Base-by-base conservation (phyloP, 2,888 invertebrate species). In the Eupithecia insigniata region DNA sequence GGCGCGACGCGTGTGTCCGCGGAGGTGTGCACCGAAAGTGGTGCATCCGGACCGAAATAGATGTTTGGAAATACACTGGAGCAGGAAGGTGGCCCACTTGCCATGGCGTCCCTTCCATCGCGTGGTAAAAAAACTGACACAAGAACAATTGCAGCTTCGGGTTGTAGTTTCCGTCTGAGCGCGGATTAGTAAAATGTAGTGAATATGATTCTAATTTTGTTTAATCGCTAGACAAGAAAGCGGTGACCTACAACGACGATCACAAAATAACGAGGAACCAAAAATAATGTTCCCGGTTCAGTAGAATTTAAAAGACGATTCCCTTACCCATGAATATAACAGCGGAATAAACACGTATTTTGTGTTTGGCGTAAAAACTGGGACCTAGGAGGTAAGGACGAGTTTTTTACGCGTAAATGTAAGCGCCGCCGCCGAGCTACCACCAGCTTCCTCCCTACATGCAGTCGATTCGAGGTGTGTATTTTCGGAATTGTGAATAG, bases 21-120 rank as follows among this genome's bases (percentile, higher is more conserved):
- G 72, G 77, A 80, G 79, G 76, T 78, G 78, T 77, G 79, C 76
- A 75, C 36, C 66, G 67, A 70, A 75, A 76, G 69, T 77, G 77
- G 77, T 76, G 79, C 77, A 77, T 69, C 65, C 61, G 70, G 66
- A 32, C 77, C 76, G 71, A 76, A 76, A 74, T 79, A 79, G 71
- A 66, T 61, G 67, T 60, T 73, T 75, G 71, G 75, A 78, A 74
- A 72, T 67, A 73, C 71, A 43, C 67, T 66, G 73, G 73, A 74
- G 68, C 62, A 74, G 74, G 71, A 74, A 71, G 74, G 74, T 74
- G 74, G 69, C 71, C 74, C 58, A 71, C 65, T 71, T 71, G 74
- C 64, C 61, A n/a, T 43, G 43, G 43, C 43, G 43, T 43, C 43
- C 43, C 43, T 43, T 43, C 43, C 18, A 43, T 70, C 65, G 60